These are phyloP conservation scores for Drosophila rellima DNA, from an alignment of 2,888 invertebrate genomes.

Conservation along the genomic window DNA sequence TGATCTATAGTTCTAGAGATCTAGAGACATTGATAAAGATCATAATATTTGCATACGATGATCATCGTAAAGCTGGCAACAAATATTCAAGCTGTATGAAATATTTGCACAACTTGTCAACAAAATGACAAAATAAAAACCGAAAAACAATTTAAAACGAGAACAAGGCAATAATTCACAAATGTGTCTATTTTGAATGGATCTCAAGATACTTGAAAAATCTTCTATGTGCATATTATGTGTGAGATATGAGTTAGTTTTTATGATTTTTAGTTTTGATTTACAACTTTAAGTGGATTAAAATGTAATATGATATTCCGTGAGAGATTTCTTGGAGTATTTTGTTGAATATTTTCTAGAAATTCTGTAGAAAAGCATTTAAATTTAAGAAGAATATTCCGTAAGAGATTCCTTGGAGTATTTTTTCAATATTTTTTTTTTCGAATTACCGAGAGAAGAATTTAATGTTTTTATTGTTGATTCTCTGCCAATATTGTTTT, in stretches of 20 bases:
- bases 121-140: conserved; percentile 14
- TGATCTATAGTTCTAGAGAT: not conserved
- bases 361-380: too few relatives aligned
- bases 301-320: not conserved
- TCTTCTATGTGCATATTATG: not conserved
- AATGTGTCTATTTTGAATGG: not conserved
- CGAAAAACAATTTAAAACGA: not conserved
- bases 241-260: not conserved
- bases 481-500: not conserved
- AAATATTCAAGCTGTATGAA: conserved; percentile 20
- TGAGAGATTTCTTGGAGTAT: too few relatives aligned
- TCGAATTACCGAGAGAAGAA: too few relatives aligned
- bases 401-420: too few relatives aligned
- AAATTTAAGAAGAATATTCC: too few relatives aligned
- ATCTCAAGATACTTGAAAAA: not conserved
- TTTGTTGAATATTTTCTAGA: too few relatives aligned
- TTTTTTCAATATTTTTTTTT: too few relatives aligned
- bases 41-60: conserved; percentile 16
- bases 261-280: not conserved
- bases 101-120: conserved; percentile 28
- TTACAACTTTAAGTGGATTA: not conserved
- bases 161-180: conserved; percentile 2
- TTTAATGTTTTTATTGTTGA: too few relatives aligned
- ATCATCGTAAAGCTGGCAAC: conserved; percentile 8
- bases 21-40: not conserved